Conservation (phyloP, 1,140 invertebrate genomes). For the Eurosta solidaginis region DNA sequence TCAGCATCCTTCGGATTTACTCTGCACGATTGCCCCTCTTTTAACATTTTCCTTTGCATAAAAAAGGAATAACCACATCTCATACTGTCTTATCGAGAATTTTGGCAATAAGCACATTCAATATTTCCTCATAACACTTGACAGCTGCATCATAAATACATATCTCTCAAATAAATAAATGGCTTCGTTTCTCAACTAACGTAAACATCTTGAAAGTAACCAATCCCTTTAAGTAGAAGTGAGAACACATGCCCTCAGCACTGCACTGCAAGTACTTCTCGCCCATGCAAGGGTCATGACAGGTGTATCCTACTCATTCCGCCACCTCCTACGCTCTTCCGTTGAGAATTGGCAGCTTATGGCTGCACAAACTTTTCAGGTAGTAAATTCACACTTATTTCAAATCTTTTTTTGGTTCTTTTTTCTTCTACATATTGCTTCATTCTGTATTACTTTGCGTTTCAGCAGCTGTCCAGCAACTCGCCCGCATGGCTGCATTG, state of each 20-base stretch:
- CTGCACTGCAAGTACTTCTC: too few relatives aligned
- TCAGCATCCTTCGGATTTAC: too few relatives aligned
- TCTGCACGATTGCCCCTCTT: too few relatives aligned
- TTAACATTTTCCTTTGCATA: neutral
- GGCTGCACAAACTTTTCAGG: neutral
- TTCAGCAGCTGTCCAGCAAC: slow-evolving; percentile 14
- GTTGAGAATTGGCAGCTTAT: neutral
- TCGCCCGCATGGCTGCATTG: neutral
- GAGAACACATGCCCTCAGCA: slow-evolving; percentile 1
- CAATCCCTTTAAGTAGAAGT: neutral
- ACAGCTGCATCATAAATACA: neutral
- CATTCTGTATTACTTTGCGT: too few relatives aligned
- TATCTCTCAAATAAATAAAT: neutral
- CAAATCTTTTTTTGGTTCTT: neutral
- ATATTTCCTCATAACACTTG: neutral
- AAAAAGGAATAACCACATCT: neutral
- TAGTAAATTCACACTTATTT: neutral
- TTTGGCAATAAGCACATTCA: neutral
- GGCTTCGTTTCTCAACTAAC: neutral
- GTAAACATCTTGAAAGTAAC: neutral
- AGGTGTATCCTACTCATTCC: neutral
- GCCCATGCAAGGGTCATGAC: too few relatives aligned
- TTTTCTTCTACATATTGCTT: too few relatives aligned
- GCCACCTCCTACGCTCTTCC: neutral
- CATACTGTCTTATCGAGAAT: neutral